A percentile compares a stretch with the other conserved stretches of the same genome.
Evolutionary conservation across 35 echinoderm and acorn worm genomes (phyloP).

Genomic region (Diadema setosum): DNA sequence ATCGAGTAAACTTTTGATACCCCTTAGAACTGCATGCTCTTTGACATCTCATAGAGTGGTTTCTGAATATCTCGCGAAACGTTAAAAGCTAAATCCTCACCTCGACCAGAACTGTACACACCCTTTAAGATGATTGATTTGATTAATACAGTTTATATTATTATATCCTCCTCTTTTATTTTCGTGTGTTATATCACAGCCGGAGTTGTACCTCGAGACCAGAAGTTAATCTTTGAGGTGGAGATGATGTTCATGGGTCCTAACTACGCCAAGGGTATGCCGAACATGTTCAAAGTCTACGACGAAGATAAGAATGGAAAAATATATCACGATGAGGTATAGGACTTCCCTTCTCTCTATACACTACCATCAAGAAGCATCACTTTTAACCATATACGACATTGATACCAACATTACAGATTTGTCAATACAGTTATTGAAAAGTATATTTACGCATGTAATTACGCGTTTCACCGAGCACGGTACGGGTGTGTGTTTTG

Average conservation of each 20-base stretch:
- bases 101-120: no score
- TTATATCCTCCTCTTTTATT: no score
- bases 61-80: no score
- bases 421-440: neutral
- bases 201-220: conserved; percentile 40
- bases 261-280: conserved; percentile 44
- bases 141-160: no score
- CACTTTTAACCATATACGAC: neutral
- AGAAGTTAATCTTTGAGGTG: conserved; percentile 61
- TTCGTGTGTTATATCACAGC: conserved; percentile 6
- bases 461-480: no score
- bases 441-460: neutral
- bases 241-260: conserved; percentile 11
- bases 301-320: conserved; percentile 22
- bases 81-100: no score
- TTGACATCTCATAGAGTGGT: no score
- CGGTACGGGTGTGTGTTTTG: no score
- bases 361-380: neutral
- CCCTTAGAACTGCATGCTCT: no score
- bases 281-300: conserved; percentile 57
- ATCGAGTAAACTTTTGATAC: no score
- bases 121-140: no score
- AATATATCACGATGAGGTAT: conserved; percentile 37
- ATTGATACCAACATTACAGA: neutral
- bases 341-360: neutral